A percentile compares a stretch with the other conserved stretches of the same genome.
phyloP scores from a whole-genome alignment of 1,140 invertebrate genomes.

The Metaphire vulgaris region DNA sequence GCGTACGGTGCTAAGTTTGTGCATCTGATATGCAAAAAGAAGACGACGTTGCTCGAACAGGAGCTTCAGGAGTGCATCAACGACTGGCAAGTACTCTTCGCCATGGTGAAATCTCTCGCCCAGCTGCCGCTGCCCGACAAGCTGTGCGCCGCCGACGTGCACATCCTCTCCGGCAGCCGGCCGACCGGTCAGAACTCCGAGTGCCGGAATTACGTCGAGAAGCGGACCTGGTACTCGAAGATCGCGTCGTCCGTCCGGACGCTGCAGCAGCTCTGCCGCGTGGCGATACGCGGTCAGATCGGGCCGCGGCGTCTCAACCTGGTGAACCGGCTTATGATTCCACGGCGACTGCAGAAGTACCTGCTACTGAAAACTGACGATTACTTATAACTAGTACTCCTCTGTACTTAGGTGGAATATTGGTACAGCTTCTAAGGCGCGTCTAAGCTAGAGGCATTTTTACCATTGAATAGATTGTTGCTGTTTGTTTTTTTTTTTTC shows the following conservation, averaged over 20 bases:
- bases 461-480: no score
- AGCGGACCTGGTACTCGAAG: conserved; percentile 38
- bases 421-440: no score
- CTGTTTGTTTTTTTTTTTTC: no score
- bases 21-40: conserved; percentile 38
- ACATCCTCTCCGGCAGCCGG: background rate
- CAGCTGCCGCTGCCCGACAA: conserved; percentile 4
- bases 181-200: background rate
- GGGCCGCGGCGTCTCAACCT: conserved; percentile 35
- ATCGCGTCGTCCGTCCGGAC: conserved; percentile 36
- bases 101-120: conserved; percentile 34
- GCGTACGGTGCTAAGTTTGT: conserved; percentile 43
- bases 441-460: no score
- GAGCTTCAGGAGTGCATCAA: conserved; percentile 35
- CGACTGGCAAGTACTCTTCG: conserved; percentile 39
- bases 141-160: background rate
- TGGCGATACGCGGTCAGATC: conserved; percentile 37
- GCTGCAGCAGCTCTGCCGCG: conserved; percentile 46
- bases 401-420: no score
- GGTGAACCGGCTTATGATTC: conserved; percentile 38
- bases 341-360: conserved; percentile 38
- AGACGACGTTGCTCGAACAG: conserved; percentile 36
- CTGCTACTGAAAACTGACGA: conserved; percentile 38
- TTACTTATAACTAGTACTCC: no score
- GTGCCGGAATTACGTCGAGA: conserved; percentile 14